A percentile compares a stretch with the other conserved stretches of the same genome.
phyloP scores from a whole-genome alignment of 2,888 invertebrate species.

The Epirrhoe alternata region DNA sequence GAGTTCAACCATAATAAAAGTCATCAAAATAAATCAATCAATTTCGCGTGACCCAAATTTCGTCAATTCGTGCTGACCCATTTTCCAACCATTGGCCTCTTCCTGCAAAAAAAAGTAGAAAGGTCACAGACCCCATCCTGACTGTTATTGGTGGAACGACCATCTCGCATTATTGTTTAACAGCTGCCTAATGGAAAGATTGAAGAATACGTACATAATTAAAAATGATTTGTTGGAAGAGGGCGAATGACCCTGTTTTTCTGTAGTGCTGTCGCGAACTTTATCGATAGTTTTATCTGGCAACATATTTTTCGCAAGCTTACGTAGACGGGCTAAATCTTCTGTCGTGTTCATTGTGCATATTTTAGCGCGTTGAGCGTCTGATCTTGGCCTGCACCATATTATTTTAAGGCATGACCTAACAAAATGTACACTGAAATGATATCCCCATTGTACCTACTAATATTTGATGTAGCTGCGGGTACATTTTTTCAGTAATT shows the following conservation, averaged over 20 bases:
- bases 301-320: not conserved
- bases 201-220: slow-evolving; percentile 79
- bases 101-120: slow-evolving; percentile 62
- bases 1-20: slow-evolving; percentile 8
- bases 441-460: no score
- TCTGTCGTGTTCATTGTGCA: no score
- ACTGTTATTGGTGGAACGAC: slow-evolving; percentile 54
- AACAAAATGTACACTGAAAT: no score
- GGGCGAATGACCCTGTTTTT: slow-evolving; percentile 79
- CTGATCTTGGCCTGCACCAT: no score
- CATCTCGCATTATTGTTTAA: slow-evolving; percentile 64
- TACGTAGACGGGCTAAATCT: no score
- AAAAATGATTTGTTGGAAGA: slow-evolving; percentile 80
- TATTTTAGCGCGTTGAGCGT: no score
- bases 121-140: slow-evolving; percentile 62
- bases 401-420: no score
- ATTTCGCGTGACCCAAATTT: slow-evolving; percentile 71
- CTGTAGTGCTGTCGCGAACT: slow-evolving; percentile 59
- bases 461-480: no score
- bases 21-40: slow-evolving; percentile 61
- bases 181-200: slow-evolving; percentile 72
- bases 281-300: slow-evolving; percentile 38
- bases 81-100: slow-evolving; percentile 63
- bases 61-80: slow-evolving; percentile 68
- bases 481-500: no score